Conservation (phyloP, 2,888 invertebrate species). For the Cheiracanthium punctorium region DNA sequence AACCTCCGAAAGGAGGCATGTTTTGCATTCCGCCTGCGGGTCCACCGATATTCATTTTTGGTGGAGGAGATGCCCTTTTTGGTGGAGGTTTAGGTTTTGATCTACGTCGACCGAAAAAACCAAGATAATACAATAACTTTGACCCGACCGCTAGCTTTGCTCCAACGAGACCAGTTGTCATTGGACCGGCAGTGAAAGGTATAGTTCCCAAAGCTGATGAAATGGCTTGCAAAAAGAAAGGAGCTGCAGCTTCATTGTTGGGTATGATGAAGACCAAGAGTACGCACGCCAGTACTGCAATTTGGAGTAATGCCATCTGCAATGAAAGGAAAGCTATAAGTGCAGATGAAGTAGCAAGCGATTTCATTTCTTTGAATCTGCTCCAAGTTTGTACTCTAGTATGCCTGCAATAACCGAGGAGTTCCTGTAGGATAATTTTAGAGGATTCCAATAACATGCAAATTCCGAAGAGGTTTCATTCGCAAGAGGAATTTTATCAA, state of each 20-base stretch:
- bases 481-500: no score
- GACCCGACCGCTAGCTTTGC: slow-evolving; percentile 56
- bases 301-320: slow-evolving; percentile 8
- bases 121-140: slow-evolving; percentile 56
- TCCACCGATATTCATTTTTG: not conserved
- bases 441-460: no score
- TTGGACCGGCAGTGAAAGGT: slow-evolving; percentile 45
- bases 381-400: no score
- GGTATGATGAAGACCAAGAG: not conserved
- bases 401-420: no score
- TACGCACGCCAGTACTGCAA: not conserved
- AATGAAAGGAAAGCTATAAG: not conserved
- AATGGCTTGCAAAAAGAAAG: slow-evolving; percentile 51
- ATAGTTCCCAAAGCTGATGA: slow-evolving; percentile 53
- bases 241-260: slow-evolving; percentile 17
- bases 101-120: slow-evolving; percentile 36
- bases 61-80: not conserved
- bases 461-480: no score
- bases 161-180: slow-evolving; percentile 56
- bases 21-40: slow-evolving; percentile 11
- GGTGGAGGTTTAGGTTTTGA: not conserved
- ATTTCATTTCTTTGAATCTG: no score
- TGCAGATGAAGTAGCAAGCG: no score
- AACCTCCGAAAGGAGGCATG: slow-evolving; percentile 12
- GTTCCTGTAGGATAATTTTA: no score